Base-by-base conservation (phyloP, 23 tunicate genomes). In the Trididemnum clinides region DNA sequence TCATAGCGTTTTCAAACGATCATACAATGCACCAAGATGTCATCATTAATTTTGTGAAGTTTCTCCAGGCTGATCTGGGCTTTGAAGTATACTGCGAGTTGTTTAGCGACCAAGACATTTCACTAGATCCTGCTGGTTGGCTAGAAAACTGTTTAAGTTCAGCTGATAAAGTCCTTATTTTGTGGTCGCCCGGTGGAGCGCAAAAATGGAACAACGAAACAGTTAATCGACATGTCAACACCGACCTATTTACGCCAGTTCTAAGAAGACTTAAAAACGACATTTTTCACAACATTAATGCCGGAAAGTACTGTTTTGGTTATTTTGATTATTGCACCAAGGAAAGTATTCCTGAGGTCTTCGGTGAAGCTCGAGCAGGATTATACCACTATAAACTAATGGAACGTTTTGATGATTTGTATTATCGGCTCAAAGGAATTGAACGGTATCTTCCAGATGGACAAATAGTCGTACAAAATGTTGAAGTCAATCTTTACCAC, bases 11-110 rank as follows among this genome's bases (percentile, higher is more conserved):
- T 44, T 38, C 20, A 5, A 89, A 91, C 50, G 96, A 91, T 27
- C 87, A 86, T 59, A 28, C 71, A 36, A 50, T 80, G 22, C 96
- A 91, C 58, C 74, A 28, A 50, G 80, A 91, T 2, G 80, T 75
- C 1, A 64, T 91, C 10, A 38, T 80, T 4, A 70, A 77, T 71
- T 91, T 91, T 82, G 84, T 86, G 30, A 57, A 81, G 4, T 91
- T 80, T 82, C 86, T 91, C 7, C 80, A 86, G 28, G 64, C 59
- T n/a, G 96, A 91, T 75, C 72, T 91, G 10, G 96, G 90, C 23
- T 88, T 91, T 50, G 71, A 72, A 28, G 96, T 91, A 0, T 33
- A 64, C 33, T 77, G 72, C 27, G 90, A 86, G 44, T 64, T 77
- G 10, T 78, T 78, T 28, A 59, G 64, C 63, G 39, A 32, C 18